phyloP scores from a whole-genome alignment of 2,113 vertebrate genomes.

The Hirundichthys speculiger region DNA sequence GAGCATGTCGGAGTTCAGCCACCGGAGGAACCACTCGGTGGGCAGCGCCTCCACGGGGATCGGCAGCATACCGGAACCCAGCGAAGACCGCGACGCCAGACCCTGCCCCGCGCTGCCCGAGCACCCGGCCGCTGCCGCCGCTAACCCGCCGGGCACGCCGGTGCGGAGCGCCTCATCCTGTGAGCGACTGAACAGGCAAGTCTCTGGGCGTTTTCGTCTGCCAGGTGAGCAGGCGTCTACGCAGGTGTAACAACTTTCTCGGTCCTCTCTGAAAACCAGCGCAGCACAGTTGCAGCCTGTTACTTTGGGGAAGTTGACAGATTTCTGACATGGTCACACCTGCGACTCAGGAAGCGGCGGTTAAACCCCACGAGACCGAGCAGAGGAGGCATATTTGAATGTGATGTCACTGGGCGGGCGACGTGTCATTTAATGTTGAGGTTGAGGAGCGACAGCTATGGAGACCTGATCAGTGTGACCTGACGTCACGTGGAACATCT shows the following conservation, averaged over 20 bases:
- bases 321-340: background rate
- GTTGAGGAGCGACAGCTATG: too few species aligned
- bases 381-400: slow-evolving; percentile 24
- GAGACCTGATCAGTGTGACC: too few species aligned
- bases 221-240: too few species aligned
- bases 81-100: slow-evolving; percentile 80
- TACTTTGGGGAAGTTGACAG: too few species aligned
- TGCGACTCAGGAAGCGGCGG: slow-evolving; percentile 32
- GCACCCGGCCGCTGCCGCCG: slow-evolving; percentile 56
- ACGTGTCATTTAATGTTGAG: background rate
- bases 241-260: too few species aligned
- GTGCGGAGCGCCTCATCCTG: slow-evolving; percentile 77
- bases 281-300: too few species aligned
- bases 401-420: background rate
- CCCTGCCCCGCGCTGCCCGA: slow-evolving; percentile 75
- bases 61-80: slow-evolving; percentile 91
- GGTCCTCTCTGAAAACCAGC: too few species aligned
- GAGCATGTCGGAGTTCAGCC: slow-evolving; percentile 92
- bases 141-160: slow-evolving; percentile 56
- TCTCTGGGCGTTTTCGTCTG: too few species aligned
- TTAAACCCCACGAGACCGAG: slow-evolving; percentile 2
- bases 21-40: slow-evolving; percentile 90
- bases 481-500: too few species aligned
- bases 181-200: slow-evolving; percentile 85
- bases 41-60: slow-evolving; percentile 93